phyloP scores from a whole-genome alignment of 2,797 vertebrate species.

The Channa striata region DNA sequence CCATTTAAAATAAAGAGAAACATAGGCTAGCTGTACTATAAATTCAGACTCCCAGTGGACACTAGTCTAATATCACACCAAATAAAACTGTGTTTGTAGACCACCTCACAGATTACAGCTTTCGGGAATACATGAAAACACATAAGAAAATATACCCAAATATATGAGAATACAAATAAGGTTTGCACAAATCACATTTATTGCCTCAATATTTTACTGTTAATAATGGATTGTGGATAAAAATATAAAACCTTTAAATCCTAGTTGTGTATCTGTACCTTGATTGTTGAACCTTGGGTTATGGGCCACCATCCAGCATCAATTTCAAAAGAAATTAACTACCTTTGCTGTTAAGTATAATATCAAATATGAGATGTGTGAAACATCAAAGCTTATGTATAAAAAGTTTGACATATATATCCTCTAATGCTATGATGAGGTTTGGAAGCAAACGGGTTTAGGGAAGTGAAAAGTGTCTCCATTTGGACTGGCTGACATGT shows the following conservation, averaged over 20 bases:
- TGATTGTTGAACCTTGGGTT: not conserved
- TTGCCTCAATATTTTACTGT: not conserved
- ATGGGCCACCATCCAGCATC: not conserved
- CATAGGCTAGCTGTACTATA: not conserved
- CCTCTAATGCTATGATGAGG: not conserved
- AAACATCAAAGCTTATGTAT: not conserved
- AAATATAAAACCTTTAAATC: not conserved
- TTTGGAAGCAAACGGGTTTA: conserved; percentile 14
- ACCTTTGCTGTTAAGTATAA: not conserved
- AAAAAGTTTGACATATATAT: not conserved
- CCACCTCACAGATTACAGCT: not conserved
- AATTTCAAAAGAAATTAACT: not conserved
- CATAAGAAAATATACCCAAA: not conserved
- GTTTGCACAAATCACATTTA: not conserved
- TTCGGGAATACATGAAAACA: not conserved
- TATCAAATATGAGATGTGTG: not conserved
- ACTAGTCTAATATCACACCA: conserved; percentile 1
- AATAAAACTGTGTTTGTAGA: conserved; percentile 24
- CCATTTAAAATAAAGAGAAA: conserved; percentile 18
- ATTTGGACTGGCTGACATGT: conserved; percentile 49
- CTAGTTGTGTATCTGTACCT: not conserved
- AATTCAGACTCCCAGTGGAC: conserved; percentile 1
- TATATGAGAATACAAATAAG: not conserved
- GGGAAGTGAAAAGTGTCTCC: conserved; percentile 29
- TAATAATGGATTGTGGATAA: not conserved